These are phyloP conservation scores for Caenorhabditis imperialis DNA, from an alignment of 2,888 invertebrate species.

Conservation along the genomic window DNA sequence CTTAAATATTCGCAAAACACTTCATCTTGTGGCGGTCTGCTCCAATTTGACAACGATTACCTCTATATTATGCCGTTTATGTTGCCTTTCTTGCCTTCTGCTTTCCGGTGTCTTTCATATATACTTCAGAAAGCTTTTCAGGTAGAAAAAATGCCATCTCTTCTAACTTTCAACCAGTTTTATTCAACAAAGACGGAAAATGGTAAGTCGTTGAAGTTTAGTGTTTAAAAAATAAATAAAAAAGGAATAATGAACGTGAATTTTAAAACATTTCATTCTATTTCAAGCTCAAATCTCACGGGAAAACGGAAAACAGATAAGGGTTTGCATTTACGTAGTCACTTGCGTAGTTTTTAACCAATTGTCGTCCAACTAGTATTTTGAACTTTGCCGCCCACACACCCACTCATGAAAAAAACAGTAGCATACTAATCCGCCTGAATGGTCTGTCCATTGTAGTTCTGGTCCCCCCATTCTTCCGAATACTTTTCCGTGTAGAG, in stretches of 20 bases:
- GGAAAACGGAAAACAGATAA: too few relatives aligned
- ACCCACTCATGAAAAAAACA: neutral
- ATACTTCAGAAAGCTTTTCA: neutral
- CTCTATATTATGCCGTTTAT: conserved; percentile 44
- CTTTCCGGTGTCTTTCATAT: conserved; percentile 4
- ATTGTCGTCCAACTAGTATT: too few relatives aligned
- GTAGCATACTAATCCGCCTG: neutral
- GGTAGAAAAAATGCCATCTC: conserved; percentile 29
- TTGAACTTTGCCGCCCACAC: too few relatives aligned
- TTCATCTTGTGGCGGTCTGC: conserved; percentile 30
- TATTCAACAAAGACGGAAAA: conserved; percentile 29
- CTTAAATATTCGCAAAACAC: conserved; percentile 36
- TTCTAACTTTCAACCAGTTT: conserved; percentile 46
- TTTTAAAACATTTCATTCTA: neutral
- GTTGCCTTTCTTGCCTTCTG: conserved; percentile 29
- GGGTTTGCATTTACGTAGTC: too few relatives aligned
- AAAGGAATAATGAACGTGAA: neutral
- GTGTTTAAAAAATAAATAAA: too few relatives aligned
- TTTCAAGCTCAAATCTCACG: too few relatives aligned
- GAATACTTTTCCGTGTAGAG: conserved; percentile 27
- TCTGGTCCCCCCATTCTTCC: conserved; percentile 5
- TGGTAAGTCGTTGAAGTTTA: too few relatives aligned
- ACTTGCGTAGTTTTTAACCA: too few relatives aligned
- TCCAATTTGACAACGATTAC: conserved; percentile 46
- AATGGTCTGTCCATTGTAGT: too few relatives aligned